These are phyloP conservation scores for Calephelis perditalis DNA, from an alignment of 2,888 invertebrate species.

Conservation along the genomic window DNA sequence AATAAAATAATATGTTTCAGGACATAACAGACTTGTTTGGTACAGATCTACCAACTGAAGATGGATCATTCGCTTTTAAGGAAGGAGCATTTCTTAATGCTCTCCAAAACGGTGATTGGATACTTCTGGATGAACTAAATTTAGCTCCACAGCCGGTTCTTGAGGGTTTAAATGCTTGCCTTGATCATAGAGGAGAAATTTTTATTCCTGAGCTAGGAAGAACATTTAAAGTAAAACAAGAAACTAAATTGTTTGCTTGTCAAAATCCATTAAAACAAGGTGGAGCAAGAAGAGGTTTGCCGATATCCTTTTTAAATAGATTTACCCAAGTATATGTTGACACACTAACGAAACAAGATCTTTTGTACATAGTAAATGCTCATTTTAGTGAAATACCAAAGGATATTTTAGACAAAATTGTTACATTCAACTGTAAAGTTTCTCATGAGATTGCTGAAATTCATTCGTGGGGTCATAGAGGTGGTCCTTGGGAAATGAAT, in stretches of 20 bases:
- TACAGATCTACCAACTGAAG: conserved; percentile 96
- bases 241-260: conserved; percentile 95
- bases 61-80: conserved; percentile 96
- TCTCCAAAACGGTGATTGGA: conserved; percentile 95
- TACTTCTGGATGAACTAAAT: conserved; percentile 98
- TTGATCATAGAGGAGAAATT: conserved; percentile 98
- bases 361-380: conserved; percentile 80
- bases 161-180: conserved; percentile 98
- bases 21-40: conserved; percentile 99
- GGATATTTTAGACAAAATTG: conserved; percentile 83
- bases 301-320: conserved; percentile 97
- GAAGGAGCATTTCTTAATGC: conserved; percentile 97
- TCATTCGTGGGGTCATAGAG: conserved; percentile 85
- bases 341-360: conserved; percentile 81
- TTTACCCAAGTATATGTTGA: conserved; percentile 93
- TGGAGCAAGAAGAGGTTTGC: conserved; percentile 96
- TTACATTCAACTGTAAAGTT: conserved; percentile 86
- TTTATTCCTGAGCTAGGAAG: conserved; percentile 96
- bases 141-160: conserved; percentile 98
- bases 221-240: conserved; percentile 86
- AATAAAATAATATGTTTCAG: conserved; percentile 49
- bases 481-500: conserved; percentile 98
- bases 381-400: conserved; percentile 81
- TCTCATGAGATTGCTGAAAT: conserved; percentile 80
- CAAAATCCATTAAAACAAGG: conserved; percentile 98